phyloP scores from a whole-genome alignment of 2,888 invertebrate species.

The Rhabditoides inermis region DNA sequence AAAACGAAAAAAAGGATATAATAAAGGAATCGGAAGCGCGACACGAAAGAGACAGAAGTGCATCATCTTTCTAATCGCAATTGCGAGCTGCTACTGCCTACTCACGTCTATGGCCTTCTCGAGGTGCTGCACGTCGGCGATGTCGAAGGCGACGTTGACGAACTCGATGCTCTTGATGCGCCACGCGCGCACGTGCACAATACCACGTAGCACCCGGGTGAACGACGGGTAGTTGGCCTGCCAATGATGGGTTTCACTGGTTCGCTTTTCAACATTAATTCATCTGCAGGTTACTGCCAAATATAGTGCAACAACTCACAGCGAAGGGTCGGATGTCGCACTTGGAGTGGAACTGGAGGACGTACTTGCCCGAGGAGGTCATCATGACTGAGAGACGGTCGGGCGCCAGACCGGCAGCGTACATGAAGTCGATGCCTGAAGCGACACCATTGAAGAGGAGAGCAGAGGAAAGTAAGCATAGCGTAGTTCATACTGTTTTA shows the following conservation, averaged over 20 bases:
- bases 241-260: not conserved
- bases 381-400: conserved; percentile 30
- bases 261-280: not conserved
- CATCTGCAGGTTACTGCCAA: not conserved
- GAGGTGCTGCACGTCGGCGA: conserved; percentile 29
- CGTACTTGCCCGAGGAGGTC: conserved; percentile 22
- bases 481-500: no score
- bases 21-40: no score
- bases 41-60: no score
- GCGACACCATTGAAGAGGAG: no score
- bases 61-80: no score
- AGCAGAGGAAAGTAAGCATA: no score
- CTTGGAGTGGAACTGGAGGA: conserved; percentile 35
- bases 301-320: not conserved
- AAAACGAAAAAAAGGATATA: no score
- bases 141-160: conserved; percentile 32
- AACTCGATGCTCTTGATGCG: conserved; percentile 35
- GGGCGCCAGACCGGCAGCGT: conserved; percentile 27
- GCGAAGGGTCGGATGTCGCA: conserved; percentile 39
- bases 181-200: conserved; percentile 34
- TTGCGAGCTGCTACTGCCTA: no score
- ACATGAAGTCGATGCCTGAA: conserved; percentile 30
- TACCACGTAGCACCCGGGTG: conserved; percentile 22
- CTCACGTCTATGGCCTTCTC: conserved; percentile 28
- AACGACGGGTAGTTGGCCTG: conserved; percentile 27